Base-by-base conservation (phyloP, 2,888 invertebrate species). In the Drosophila nr. perissopoda region DNA sequence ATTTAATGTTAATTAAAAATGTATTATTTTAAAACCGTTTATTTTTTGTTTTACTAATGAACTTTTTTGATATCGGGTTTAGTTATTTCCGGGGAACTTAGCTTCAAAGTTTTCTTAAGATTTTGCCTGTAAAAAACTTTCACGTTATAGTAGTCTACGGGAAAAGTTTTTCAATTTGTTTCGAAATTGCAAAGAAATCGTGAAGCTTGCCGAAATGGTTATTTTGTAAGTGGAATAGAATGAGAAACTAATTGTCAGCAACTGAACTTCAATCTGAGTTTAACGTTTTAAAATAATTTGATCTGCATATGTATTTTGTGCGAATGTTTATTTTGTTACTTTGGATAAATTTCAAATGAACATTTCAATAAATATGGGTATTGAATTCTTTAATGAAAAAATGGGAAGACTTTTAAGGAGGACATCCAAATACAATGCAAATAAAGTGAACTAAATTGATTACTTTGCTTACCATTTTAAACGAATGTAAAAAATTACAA, bases 111-210 rank as follows among this genome's bases (percentile, higher is more conserved):
- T 54, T 18, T 54, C 36, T 11, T 1, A 4, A 4, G 18, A 36
- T 29, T 29, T 18, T 18, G 18, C 2, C 4, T 4, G 51, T 51
- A 3, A 6, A 4, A 27, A 38, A 38, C 11, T n/a, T 54, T 54
- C 10, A 1, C 8, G 13, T 31, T 13, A 29, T 10, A 2, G 29
- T 29, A 4, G n/a, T 2, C 42, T 10, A 16, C 27, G 11, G n/a
- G 5, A 29, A 54, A 38, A 54, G 54, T 38, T 54, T 38, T 38
- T 27, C 13, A 13, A 33, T 21, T 52, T 33, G 33, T 33, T 52
- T 21, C 13, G 21, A 21, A 52, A 21, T 52, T 13, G 31, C 13
- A 21, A 33, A 33, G n/a, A 52, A 52, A 33, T 49, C 48, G 27
- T 10, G 48, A 2, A 27, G 16, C 18, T 3, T 51, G 31, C n/a